phyloP scores from a whole-genome alignment of 2,797 vertebrate species.

The Tenualosa ilisha region DNA sequence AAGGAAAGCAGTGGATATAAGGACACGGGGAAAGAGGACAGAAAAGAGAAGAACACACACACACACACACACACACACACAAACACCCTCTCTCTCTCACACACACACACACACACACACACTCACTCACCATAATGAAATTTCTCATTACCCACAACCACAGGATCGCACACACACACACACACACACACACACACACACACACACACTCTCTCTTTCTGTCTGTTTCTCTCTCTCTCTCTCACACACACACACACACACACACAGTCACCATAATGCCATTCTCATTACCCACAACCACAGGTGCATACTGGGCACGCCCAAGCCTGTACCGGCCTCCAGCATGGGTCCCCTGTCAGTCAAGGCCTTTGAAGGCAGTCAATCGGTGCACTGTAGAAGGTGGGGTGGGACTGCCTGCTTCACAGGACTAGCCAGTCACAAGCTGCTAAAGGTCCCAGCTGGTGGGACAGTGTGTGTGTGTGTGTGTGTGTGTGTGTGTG shows the following conservation, averaged over 20 bases:
- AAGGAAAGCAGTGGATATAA: not conserved
- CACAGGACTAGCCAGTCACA: not conserved
- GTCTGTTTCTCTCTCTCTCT: too few relatives aligned
- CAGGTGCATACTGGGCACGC: not conserved
- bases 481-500: too few relatives aligned
- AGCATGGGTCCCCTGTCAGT: not conserved
- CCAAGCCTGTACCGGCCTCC: not conserved
- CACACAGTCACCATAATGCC: not conserved
- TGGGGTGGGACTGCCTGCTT: not conserved
- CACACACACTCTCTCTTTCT: too few relatives aligned
- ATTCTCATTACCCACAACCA: not conserved
- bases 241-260: not conserved
- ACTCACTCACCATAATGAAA: not conserved
- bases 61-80: too few relatives aligned
- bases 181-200: too few relatives aligned
- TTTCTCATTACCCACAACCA: not conserved
- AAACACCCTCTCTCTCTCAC: too few relatives aligned
- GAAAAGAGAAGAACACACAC: not conserved
- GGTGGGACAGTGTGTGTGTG: not conserved
- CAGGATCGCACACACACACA: not conserved
- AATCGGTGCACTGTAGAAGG: not conserved
- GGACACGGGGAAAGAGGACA: not conserved
- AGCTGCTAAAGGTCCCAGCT: not conserved
- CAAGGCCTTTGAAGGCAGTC: not conserved
- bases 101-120: not conserved